Conservation (phyloP, 2,888 invertebrate genomes). For the Thereva nobilitata region DNA sequence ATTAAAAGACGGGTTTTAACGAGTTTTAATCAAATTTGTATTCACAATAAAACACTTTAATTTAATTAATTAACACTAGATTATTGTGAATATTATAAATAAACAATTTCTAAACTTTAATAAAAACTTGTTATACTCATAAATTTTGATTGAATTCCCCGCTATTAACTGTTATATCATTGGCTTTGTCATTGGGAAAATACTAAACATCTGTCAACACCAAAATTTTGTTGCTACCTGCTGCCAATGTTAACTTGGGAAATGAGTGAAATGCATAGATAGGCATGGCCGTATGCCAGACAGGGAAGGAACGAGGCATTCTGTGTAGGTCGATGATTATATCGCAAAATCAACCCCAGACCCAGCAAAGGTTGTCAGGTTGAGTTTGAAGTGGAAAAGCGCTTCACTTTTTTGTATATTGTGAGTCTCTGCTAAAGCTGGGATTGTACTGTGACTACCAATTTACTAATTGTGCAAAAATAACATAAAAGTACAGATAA, state of each 20-base stretch:
- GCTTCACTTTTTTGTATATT: constrained; percentile 23
- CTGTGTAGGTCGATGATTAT: constrained; percentile 34
- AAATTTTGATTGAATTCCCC: too few species aligned
- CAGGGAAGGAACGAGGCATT: not conserved
- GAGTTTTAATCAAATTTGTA: too few species aligned
- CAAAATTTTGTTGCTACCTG: constrained; percentile 5
- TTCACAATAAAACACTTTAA: too few species aligned
- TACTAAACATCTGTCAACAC: too few species aligned
- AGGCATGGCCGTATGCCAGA: not conserved
- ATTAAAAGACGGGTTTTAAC: too few species aligned
- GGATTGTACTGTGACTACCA: constrained; percentile 24
- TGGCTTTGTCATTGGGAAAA: too few species aligned
- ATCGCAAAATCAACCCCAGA: constrained; percentile 32
- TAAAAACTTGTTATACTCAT: too few species aligned
- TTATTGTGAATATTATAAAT: too few species aligned
- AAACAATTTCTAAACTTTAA: too few species aligned
- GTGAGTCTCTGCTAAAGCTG: constrained; percentile 25
- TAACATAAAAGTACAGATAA: not conserved
- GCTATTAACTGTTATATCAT: too few species aligned
- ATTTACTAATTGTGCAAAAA: constrained; percentile 12
- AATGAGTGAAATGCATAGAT: not conserved
- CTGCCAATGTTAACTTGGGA: not conserved
- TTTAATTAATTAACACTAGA: too few species aligned
- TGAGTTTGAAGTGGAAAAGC: constrained; percentile 35
- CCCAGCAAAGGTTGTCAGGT: not conserved